Conservation (phyloP, 1,140 invertebrate genomes). For the Papilio polyxenes region DNA sequence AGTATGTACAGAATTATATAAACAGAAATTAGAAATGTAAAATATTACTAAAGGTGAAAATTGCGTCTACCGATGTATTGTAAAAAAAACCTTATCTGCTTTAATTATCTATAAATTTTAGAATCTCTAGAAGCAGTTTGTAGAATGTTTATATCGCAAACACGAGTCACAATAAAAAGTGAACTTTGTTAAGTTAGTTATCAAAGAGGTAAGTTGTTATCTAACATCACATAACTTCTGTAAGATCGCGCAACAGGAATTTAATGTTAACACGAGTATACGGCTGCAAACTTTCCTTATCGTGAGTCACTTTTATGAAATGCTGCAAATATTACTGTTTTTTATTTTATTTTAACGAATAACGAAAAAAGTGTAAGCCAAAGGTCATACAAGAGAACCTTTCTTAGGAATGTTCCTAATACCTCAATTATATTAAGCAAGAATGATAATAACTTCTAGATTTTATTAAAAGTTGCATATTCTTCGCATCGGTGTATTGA, state of each 20-base stretch:
- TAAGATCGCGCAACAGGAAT: not conserved
- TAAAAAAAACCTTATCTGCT: no score
- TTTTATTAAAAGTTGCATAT: not conserved
- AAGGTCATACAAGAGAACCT: not conserved
- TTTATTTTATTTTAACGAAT: not conserved
- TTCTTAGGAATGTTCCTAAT: no score
- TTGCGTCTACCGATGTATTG: no score
- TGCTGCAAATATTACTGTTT: not conserved
- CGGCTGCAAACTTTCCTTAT: not conserved
- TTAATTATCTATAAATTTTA: not conserved
- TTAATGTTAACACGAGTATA: conserved; percentile 2
- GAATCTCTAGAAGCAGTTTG: not conserved
- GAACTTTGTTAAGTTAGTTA: not conserved
- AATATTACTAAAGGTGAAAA: no score
- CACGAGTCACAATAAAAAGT: not conserved
- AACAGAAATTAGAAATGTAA: no score
- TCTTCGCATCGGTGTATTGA: no score
- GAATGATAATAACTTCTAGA: not conserved
- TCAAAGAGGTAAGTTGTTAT: conserved; percentile 10
- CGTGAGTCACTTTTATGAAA: not conserved
- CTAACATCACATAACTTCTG: conserved; percentile 3
- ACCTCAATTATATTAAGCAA: not conserved
- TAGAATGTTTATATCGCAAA: not conserved
- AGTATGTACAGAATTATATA: no score
- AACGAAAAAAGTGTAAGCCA: no score